These are phyloP conservation scores for Boloria selene DNA, from an alignment of 2,888 invertebrate genomes.

Conservation along the genomic window DNA sequence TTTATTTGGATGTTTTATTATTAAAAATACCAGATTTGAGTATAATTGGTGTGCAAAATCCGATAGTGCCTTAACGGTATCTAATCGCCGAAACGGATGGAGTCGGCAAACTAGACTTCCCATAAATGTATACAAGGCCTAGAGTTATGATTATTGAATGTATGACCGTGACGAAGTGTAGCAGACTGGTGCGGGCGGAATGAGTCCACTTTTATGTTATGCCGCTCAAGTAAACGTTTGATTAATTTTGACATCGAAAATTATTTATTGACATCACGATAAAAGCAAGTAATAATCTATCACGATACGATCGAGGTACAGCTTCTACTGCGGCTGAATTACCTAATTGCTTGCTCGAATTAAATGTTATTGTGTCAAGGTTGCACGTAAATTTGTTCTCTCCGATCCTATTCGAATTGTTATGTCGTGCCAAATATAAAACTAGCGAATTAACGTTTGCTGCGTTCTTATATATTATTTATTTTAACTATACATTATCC, in stretches of 20 bases:
- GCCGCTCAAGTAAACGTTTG: conserved; percentile 31
- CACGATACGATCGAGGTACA: conserved; percentile 60
- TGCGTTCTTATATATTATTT: conserved; percentile 43
- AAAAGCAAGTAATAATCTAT: conserved; percentile 47
- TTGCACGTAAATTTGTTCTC: conserved; percentile 46
- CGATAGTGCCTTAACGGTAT: conserved; percentile 45
- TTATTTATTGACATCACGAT: conserved; percentile 38
- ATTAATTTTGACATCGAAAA: conserved; percentile 35
- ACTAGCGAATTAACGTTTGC: conserved; percentile 47
- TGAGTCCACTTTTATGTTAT: conserved; percentile 9
- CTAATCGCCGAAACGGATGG: conserved; percentile 29
- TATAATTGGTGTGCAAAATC: conserved; percentile 54
- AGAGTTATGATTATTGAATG: conserved; percentile 28
- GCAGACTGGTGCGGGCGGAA: conserved; percentile 6
- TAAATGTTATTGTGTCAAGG: conserved; percentile 80
- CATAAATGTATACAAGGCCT: conserved; percentile 36
- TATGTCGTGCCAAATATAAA: conserved; percentile 56
- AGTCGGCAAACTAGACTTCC: conserved; percentile 32
- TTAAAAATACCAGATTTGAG: conserved; percentile 55
- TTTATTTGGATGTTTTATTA: conserved; percentile 54
- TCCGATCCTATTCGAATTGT: conserved; percentile 53
- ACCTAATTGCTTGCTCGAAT: conserved; percentile 70
- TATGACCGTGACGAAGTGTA: conserved; percentile 31
- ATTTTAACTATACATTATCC: too few relatives aligned
- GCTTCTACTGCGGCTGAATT: conserved; percentile 56